Conservation (phyloP, 37 sponge, comb jelly and placozoan species). For the Tethya wilhelma region DNA sequence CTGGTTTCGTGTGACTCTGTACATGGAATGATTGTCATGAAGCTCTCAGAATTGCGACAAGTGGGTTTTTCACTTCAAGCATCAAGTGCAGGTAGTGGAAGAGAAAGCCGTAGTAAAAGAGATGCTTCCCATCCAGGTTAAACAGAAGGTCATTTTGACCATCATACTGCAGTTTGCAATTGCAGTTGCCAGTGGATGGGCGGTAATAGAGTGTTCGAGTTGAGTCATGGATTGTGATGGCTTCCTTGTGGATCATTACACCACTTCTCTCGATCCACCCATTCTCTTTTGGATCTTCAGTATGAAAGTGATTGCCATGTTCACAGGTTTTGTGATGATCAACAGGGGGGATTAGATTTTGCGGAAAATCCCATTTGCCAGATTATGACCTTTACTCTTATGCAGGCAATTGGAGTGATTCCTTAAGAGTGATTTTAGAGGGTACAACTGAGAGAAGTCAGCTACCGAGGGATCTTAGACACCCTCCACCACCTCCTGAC, state of each 20-base stretch:
- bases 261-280: slow-evolving; percentile 1
- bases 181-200: slow-evolving; percentile 4
- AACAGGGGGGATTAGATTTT: too few relatives aligned
- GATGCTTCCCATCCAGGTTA: slow-evolving; percentile 1
- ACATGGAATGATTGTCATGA: background rate
- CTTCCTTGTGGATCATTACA: slow-evolving; percentile 13
- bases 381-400: too few relatives aligned
- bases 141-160: slow-evolving; percentile 20
- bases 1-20: slow-evolving; percentile 19
- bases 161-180: slow-evolving; percentile 15
- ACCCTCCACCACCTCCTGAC: too few relatives aligned
- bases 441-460: too few relatives aligned
- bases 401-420: too few relatives aligned
- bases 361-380: too few relatives aligned
- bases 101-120: slow-evolving; percentile 23
- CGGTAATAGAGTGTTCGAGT: slow-evolving; percentile 5
- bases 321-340: too few relatives aligned
- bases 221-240: slow-evolving; percentile 1
- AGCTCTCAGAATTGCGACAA: background rate
- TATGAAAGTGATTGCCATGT: slow-evolving; percentile 8
- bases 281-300: background rate
- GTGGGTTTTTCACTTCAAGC: slow-evolving; percentile 16
- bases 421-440: too few relatives aligned
- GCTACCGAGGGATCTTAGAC: too few relatives aligned
- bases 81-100: slow-evolving; percentile 11